Evolutionary conservation across 2,797 vertebrate genomes (phyloP).

Genomic region (Lepus townsendii): DNA sequence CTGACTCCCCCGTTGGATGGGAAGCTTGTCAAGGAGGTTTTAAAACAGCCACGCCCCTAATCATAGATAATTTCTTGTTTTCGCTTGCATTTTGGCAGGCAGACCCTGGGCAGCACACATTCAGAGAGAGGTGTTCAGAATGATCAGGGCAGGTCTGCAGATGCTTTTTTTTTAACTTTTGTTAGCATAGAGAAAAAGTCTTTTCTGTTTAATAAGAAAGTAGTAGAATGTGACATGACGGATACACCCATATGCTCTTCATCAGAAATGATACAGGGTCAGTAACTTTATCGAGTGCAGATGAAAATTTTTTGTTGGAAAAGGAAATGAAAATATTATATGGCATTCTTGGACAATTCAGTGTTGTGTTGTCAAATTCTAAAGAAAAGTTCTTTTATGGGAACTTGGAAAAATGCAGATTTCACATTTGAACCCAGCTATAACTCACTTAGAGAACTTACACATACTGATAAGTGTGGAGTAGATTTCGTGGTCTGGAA

Average conservation of each 20-base stretch:
- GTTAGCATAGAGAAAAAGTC: constrained; percentile 28
- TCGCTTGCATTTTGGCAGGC: neutral
- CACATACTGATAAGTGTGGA: constrained; percentile 24
- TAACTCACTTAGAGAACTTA: constrained; percentile 48
- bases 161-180: neutral
- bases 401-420: constrained; percentile 44
- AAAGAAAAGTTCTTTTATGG: constrained; percentile 59
- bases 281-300: constrained; percentile 48
- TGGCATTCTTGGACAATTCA: constrained; percentile 47
- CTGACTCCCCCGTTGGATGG: neutral
- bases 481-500: constrained; percentile 70
- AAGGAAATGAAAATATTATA: constrained; percentile 66
- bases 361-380: neutral
- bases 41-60: neutral
- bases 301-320: constrained; percentile 49
- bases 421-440: constrained; percentile 65
- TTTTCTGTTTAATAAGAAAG: constrained; percentile 35
- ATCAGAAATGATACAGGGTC: constrained; percentile 19
- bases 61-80: neutral
- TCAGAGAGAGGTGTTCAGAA: neutral
- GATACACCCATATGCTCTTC: constrained; percentile 53
- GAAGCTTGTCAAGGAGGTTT: neutral
- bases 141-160: neutral
- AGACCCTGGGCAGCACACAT: neutral
- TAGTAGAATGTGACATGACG: neutral